Base-by-base conservation (phyloP, 2,797 vertebrate genomes). In the Phrynocephalus guinanensis region DNA sequence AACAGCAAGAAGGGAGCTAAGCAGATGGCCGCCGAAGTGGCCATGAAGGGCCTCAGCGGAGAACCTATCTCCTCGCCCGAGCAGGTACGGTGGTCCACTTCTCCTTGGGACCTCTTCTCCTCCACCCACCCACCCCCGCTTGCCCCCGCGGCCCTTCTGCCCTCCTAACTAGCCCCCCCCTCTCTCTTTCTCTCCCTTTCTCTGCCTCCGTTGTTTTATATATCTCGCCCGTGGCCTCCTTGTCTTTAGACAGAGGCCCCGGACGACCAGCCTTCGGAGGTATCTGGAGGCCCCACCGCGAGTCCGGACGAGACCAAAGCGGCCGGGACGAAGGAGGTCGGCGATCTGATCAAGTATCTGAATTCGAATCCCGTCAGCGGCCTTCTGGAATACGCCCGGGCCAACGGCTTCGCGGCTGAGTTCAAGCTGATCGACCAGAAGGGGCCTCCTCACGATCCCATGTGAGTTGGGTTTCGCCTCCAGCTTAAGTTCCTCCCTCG, bases 1-100 rank as follows among this genome's bases (percentile, higher is more conserved):
- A 98, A 98, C 79, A 99, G 98, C 96, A 99, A 99, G 95, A 99
- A 99, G 89, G 98, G 97, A 33, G 98, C 98, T 0, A 98, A 98
- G 92, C 98, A 99, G 95, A 97, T 99, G 96, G 98, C 99, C 0
- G 98, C 99, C 0, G 98, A 99, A 92, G 97, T 98, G 71, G 98
- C 99, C 5, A 97, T 99, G 93, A 98, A 98, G 93, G 97, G 97
- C 75, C 96, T 99, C 86, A 96, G 97, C 28, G 97, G 97, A 77
- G 98, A 98, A 38, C 85, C 93, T 0, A 44, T 6, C 68, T 0
- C 94, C 71, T 52, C 81, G 70, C 79, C 87, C 15, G 94, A 93
- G 7, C 93, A 95, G 95, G 95, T 95, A 93, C 50, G 3, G 38
- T 85, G 26, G 71, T 3, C 11, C 10, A 13, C 56, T 44, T 44